Evolutionary conservation across 1,140 invertebrate species (phyloP), one percentile per base, ranked within the genome.

Genomic region (Doryteuthis pealeii): DNA sequence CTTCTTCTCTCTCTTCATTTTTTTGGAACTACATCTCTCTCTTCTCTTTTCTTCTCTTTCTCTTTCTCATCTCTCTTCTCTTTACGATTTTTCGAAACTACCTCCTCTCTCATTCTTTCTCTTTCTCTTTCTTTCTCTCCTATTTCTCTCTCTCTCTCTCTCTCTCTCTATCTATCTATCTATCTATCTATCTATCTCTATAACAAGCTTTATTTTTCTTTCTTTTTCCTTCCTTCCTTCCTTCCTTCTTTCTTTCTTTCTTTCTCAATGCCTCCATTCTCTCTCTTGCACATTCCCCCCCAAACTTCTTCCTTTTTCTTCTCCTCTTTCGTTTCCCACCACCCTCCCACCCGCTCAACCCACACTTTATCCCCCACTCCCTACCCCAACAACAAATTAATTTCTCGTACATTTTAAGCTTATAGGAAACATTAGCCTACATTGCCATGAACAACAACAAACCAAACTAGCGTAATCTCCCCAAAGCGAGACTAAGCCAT

Each of bases 91-190:
- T 30, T 62, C 58, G 14, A 14, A 30, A 14, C 35, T n/a, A 30
- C 68, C 31, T 32, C 32, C n/a, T 31, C 68, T 70, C 68, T 32
- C n/a, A 30, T 35, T 15, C 6, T 70, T 32, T 31, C 68, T 31
- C 68, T 70, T 32, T 70, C 68, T 70, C 68, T n/a, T n/a, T 70
- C 1, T 31, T 70, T 15, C n/a, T 22, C 22, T 26, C 12, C 32
- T 32, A 26, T 28, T 30, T 32, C 2, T 70, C 15, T 8, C 0
- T 14, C 15, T 62, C 58, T 62, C 58, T 15, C 58, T 62, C 15
- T 62, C 58, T 15, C 15, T 62, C 15, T 62, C 58, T 62, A n/a
- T 62, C 58, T 62, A n/a, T 62, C 15, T 62, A 3, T 5, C 15
- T 62, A 4, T 15, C 58, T 15, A n/a, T 15, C 15, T 62, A n/a